phyloP scores from a whole-genome alignment of 2,113 vertebrate genomes.

The Plectropomus leopardus region DNA sequence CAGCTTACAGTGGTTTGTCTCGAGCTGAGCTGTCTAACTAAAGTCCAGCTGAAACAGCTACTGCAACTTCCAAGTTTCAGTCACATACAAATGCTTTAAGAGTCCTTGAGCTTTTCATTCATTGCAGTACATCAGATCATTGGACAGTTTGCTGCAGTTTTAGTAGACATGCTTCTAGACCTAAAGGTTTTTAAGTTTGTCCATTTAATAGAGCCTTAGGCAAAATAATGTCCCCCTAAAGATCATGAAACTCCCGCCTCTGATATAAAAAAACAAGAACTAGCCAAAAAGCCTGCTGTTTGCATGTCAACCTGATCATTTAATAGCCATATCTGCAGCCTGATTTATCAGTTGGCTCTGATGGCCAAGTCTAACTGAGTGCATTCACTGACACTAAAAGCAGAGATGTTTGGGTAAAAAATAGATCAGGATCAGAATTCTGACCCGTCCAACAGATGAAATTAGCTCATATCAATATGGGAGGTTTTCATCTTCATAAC shows the following conservation, averaged over 20 bases:
- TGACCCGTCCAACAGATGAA: background rate
- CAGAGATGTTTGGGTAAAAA: background rate
- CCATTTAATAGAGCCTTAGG: background rate
- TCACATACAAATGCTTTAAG: conserved; percentile 10
- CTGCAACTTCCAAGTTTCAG: conserved; percentile 36
- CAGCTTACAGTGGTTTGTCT: conserved; percentile 28
- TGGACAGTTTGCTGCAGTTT: conserved; percentile 9
- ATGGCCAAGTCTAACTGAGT: background rate
- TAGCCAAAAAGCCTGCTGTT: background rate
- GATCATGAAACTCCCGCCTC: background rate
- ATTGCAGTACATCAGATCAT: conserved; percentile 11
- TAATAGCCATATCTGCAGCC: background rate
- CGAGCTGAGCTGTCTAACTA: conserved; percentile 36
- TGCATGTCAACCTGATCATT: background rate
- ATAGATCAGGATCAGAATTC: background rate
- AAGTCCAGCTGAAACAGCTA: conserved; percentile 30
- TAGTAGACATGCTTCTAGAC: conserved; percentile 1
- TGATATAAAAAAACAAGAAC: background rate
- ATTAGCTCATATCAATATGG: background rate
- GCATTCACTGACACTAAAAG: background rate
- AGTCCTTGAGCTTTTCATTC: conserved; percentile 31
- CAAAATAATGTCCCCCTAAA: background rate
- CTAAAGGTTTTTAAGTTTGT: background rate
- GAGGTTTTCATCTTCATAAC: background rate
- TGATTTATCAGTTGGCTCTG: background rate